Base-by-base conservation (phyloP, 2,888 invertebrate species). In the Ophion costatus region DNA sequence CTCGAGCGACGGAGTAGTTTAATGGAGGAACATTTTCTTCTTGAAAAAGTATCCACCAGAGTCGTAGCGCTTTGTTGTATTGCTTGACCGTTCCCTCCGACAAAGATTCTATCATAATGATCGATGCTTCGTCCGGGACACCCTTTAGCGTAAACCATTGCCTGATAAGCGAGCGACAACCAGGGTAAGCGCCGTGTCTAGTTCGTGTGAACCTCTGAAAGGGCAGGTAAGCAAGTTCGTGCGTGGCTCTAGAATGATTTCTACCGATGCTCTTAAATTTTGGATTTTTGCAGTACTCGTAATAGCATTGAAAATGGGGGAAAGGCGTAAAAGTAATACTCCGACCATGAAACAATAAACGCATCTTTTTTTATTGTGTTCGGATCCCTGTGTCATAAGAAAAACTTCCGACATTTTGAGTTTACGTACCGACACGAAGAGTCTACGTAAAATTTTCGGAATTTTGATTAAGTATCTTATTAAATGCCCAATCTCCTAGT, bases 41-140 rank as follows among this genome's bases (percentile, higher is more conserved):
- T 38, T 78, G 42, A 74, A 88, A 89, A 82, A 88, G 90, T 14
- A 71, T 14, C 87, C 86, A 89, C 88, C 89, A 90, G 24, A 83
- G 66, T 81, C 87, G 88, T 29, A 89, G 80, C 22, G 84, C 85
- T 24, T 70, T 82, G n/a, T 84, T 75, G 59, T 90, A 90, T 79
- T 90, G 90, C 63, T 88, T 88, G 0, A 89, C 45, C 1, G 89
- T 88, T 76, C 83, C 77, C 4, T 83, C 56, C n/a, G 87, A 84
- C 67, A 90, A 70, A 11, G 89, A 89, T 9, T 88, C 87, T 82
- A 85, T 74, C 80, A 81, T 74, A 14, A 83, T 82, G 61, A 73
- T 69, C 17, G 81, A 66, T n/a, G 82, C 82, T n/a, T 74, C 73
- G 71, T 76, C 67, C 17, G 87, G 87, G 11, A 87, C 80, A 38